Evolutionary conservation across 2,888 invertebrate genomes (phyloP), one percentile per base, ranked within the genome.

Genomic region (Acleris sparsana): DNA sequence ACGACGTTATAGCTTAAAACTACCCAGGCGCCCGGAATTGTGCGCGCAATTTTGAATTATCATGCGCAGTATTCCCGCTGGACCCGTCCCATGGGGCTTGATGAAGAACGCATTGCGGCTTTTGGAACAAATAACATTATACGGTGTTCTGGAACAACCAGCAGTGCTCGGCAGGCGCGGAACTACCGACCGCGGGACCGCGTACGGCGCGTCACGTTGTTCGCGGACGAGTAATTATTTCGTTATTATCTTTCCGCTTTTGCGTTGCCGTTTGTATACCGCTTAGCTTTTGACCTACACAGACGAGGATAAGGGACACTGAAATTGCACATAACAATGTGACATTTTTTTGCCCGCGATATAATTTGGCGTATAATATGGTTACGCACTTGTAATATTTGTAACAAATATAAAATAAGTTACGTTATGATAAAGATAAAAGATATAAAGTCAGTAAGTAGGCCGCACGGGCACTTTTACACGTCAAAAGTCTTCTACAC

Each of bases 181-280:
- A 56, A 56, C 56, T 46, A 29, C 56, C 43, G 55, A 46, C 56
- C 46, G 13, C 29, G 33, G 29, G 49, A 59, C 58, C 58, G 33
- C 58, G 49, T 20, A 43, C 18, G 33, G 57, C 57, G 57, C 25
- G n/a, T 16, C 53, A 22, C 43, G 43, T 22, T 49, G 44, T 53
- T 60, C 52, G 60, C 44, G 59, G 59, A 39, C 33, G 39, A 52
- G 43, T 44, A 51, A 59, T 59, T 49, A 60, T 39, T 52, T 61
- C n/a, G 18, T 17, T 53, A 53, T 53, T 53, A 61, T 61, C 53
- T 61, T 53, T 46, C 9, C 25, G 53, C 25, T 44, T 61, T 61
- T 44, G 25, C 18, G 16, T 53, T 44, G 25, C 18, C 20, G 18
- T 58, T 60, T 60, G 29, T 48, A 16, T 6, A 43, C 18, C 11